These are phyloP conservation scores for Hippocampus kuda DNA, from an alignment of 2,797 vertebrate species.

Conservation along the genomic window DNA sequence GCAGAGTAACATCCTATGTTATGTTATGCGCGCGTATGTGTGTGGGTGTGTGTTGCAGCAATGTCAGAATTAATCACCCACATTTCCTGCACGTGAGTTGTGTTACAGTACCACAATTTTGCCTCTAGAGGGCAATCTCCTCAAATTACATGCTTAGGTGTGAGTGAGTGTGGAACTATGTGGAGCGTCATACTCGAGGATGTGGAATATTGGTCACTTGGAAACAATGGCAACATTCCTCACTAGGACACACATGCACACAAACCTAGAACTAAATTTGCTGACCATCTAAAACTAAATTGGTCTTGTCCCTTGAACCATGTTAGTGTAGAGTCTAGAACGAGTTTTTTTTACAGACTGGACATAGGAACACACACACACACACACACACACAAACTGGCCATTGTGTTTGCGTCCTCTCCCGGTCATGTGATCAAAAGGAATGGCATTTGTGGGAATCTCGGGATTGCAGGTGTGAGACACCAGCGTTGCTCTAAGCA, in stretches of 20 bases:
- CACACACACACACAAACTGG: conserved; percentile 42
- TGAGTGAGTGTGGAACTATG: background rate
- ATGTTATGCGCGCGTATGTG: too few relatives aligned
- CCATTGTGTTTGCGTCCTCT: conserved; percentile 39
- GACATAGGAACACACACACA: conserved; percentile 33
- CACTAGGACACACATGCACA: background rate
- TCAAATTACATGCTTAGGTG: conserved; percentile 25
- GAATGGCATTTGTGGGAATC: conserved; percentile 11
- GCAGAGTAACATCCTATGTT: background rate
- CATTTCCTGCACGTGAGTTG: background rate
- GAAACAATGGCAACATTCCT: background rate
- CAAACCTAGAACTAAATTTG: too few relatives aligned
- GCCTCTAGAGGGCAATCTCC: conserved; percentile 55
- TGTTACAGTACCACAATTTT: background rate
- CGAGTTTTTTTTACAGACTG: too few relatives aligned
- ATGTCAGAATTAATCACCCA: background rate
- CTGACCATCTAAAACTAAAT: too few relatives aligned
- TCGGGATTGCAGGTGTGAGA: background rate
- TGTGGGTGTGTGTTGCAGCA: background rate
- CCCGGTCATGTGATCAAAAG: conserved; percentile 12
- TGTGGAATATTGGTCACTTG: background rate
- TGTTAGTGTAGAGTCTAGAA: background rate
- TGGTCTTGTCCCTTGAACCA: too few relatives aligned
- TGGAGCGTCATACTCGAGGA: background rate
- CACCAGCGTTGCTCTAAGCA: background rate